Base-by-base conservation (phyloP, 1,140 invertebrate species). In the Acyrthosiphon pisum region DNA sequence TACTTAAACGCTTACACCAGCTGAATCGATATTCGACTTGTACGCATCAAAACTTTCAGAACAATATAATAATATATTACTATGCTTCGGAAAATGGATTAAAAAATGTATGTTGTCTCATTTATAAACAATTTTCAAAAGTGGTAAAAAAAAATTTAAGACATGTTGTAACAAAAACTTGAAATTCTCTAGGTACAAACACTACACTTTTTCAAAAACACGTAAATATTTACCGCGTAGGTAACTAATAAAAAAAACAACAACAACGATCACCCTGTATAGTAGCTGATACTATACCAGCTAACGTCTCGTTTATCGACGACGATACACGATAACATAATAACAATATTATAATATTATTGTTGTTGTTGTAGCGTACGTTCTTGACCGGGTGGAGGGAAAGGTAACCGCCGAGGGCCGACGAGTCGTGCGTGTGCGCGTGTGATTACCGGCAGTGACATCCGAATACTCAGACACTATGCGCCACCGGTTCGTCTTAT, bases 401-500 rank as follows among this genome's bases (percentile, higher is more conserved):
- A 56, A 89, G 2, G n/a, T 11, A 41, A 48, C 30, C 86, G 86
- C 60, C 14, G 46, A n/a, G 26, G 22, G 26, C 22, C 86, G 30
- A n/a, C 30, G 60, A 76, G 60, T 76, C 30, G 14, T 20, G n/a
- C 86, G 18, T 18, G 86, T n/a, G 18, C 30, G 23, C 22, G 83
- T 50, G 44, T 20, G 44, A 87, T 22, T 8, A 20, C 44, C 84
- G 46, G 22, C 88, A 89, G 88, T 89, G 50, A 56, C 88, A 56
- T 56, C 48, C 88, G 35, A 89, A 35, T 41, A 18, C 48, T 89
- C 48, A 8, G 37, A 68, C 89, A 35, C 53, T 22, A 90, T 90
- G 89, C 89, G 89, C 89, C 89, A 90, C 89, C 89, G 26, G 37
- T 44, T 68, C 53, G 89, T 90, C 89, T 14, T 90, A 37, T 68